Percentiles rank a stretch among this genome's conserved stretches.
phyloP scores from a whole-genome alignment of 2,797 vertebrate species.

The Nyctalus aviator region DNA sequence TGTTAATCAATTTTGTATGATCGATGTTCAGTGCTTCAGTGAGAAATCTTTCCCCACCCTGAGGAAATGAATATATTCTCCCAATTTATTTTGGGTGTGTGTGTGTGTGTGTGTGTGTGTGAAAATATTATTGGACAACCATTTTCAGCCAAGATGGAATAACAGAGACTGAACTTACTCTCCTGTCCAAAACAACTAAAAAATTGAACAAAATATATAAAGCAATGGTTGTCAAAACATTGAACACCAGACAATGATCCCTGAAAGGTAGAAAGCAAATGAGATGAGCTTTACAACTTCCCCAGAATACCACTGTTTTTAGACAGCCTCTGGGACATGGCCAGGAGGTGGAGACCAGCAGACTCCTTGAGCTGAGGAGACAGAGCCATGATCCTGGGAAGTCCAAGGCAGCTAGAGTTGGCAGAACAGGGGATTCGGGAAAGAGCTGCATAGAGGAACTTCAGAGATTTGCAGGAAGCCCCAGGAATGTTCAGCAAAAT shows the following conservation, averaged over 20 bases:
- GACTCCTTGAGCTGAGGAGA: neutral
- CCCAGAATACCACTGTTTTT: too few species aligned
- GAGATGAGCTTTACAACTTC: neutral
- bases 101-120: neutral
- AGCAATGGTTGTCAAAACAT: neutral
- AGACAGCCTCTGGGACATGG: too few species aligned
- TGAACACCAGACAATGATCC: neutral
- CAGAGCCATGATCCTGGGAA: neutral
- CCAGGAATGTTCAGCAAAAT: neutral
- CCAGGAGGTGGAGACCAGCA: neutral
- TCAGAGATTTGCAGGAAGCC: neutral
- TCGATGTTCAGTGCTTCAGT: neutral
- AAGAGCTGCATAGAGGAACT: neutral
- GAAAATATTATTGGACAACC: neutral
- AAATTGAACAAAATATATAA: conserved; percentile 8
- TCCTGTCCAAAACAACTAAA: neutral
- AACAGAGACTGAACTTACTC: neutral
- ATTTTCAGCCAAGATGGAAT: neutral
- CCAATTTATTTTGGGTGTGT: neutral
- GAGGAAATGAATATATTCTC: neutral
- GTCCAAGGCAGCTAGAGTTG: neutral
- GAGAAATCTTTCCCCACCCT: neutral
- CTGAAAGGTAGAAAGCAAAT: neutral
- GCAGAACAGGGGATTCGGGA: neutral
- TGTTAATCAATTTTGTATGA: neutral